A percentile compares a stretch with the other conserved stretches of the same genome.
Conservation (phyloP, 1,140 invertebrate species). For the Idris sp. region DNA sequence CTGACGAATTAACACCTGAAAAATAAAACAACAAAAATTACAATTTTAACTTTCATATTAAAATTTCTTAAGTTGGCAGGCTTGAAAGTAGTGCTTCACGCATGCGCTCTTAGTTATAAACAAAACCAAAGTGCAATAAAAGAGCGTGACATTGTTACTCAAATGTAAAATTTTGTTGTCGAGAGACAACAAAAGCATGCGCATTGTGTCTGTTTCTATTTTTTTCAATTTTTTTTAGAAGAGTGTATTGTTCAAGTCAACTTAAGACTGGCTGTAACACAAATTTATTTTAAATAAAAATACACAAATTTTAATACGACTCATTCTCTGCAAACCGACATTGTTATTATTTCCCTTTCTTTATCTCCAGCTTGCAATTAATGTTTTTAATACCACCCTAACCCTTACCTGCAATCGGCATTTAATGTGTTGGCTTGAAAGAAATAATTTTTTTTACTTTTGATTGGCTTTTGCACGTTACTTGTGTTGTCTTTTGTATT, state of each 20-base stretch:
- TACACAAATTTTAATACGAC: conserved; percentile 62
- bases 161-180: too few relatives aligned
- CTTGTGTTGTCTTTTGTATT: not conserved
- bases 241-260: conserved; percentile 32
- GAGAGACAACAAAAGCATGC: too few relatives aligned
- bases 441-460: too few relatives aligned
- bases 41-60: too few relatives aligned
- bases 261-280: conserved; percentile 59
- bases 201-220: conserved; percentile 34
- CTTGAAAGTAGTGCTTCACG: too few relatives aligned
- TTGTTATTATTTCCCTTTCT: conserved; percentile 61
- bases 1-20: too few relatives aligned
- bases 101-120: too few relatives aligned
- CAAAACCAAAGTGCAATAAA: too few relatives aligned
- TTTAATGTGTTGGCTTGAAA: conserved; percentile 30
- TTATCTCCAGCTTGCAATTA: conserved; percentile 70
- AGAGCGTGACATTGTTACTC: too few relatives aligned
- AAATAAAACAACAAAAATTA: too few relatives aligned
- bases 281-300: conserved; percentile 72
- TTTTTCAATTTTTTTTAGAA: conserved; percentile 18
- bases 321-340: conserved; percentile 67
- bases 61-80: too few relatives aligned
- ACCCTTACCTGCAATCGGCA: conserved; percentile 57
- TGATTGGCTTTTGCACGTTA: conserved; percentile 2
- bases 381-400: conserved; percentile 72